Evolutionary conservation across 2,797 vertebrate genomes (phyloP).

Genomic region (Spinus olivaceus): DNA sequence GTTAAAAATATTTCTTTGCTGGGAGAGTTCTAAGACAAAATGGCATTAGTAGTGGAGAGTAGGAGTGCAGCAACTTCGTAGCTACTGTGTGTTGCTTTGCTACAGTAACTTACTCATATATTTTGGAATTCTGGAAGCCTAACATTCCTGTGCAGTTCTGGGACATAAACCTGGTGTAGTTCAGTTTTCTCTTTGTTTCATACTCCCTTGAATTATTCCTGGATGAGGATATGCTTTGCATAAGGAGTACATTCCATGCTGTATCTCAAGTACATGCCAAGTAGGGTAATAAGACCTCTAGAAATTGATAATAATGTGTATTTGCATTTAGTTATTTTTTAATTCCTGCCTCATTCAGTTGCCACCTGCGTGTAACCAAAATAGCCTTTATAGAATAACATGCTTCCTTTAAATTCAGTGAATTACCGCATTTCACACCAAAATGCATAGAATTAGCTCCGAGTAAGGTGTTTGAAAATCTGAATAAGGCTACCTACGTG

Average conservation of each 20-base stretch:
- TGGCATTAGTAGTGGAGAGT: neutral
- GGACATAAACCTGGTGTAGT: neutral
- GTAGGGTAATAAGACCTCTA: neutral
- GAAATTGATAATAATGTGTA: neutral
- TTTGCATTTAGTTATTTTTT: neutral
- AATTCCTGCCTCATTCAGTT: neutral
- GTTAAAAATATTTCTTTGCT: neutral
- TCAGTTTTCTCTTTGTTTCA: neutral
- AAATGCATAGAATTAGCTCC: neutral
- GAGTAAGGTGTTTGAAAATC: neutral
- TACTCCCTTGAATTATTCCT: neutral
- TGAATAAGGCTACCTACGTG: neutral
- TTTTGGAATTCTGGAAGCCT: neutral
- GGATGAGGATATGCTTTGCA: neutral
- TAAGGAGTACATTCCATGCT: neutral
- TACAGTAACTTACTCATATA: neutral
- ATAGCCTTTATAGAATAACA: neutral
- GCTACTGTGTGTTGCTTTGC: fast-evolving
- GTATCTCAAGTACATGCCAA: neutral
- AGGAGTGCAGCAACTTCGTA: fast-evolving
- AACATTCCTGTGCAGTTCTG: neutral
- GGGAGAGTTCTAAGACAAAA: neutral
- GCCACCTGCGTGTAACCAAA: fast-evolving
- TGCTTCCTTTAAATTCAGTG: neutral
- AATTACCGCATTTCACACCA: neutral